A percentile compares a stretch with the other conserved stretches of the same genome.
Evolutionary conservation across 2,797 vertebrate species (phyloP).

Genomic region (Semotilus atromaculatus): DNA sequence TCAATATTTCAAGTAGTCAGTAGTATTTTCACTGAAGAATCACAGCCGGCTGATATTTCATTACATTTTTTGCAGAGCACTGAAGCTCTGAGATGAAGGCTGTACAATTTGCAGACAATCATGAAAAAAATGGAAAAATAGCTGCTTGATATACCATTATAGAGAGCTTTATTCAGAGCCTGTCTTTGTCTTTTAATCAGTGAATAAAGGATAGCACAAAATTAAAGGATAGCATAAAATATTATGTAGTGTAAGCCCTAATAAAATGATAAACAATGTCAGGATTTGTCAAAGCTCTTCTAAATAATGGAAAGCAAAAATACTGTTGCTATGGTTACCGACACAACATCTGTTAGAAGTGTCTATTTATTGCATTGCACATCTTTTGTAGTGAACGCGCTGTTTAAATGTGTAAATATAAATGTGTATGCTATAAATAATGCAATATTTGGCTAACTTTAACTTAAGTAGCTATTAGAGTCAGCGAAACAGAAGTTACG

Average conservation of each 20-base stretch:
- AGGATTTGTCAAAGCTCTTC: background rate
- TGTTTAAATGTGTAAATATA: background rate
- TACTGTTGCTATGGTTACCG: constrained; percentile 8
- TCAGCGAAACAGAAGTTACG: background rate
- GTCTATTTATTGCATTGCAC: background rate
- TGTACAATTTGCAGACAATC: background rate
- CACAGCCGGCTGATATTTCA: background rate
- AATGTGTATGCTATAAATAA: background rate
- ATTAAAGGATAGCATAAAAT: background rate
- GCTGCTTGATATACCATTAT: background rate
- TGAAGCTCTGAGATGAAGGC: background rate
- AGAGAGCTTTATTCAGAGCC: background rate
- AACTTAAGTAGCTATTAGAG: background rate
- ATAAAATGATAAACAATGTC: background rate
- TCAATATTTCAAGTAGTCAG: background rate
- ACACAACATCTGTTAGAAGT: background rate
- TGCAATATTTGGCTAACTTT: background rate
- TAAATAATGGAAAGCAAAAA: background rate
- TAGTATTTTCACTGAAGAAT: background rate
- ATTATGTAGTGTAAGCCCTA: background rate
- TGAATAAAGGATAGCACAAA: background rate
- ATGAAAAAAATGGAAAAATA: background rate
- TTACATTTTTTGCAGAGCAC: background rate
- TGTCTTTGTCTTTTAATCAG: background rate
- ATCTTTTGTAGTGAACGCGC: background rate